These are phyloP conservation scores for Rattus norvegicus DNA, from an alignment of 2,113 vertebrate species.

Conservation along the genomic window GRCr8 NC_086034.1:67580001-67580500, in stretches of 20 bases:
- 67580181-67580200: not conserved
- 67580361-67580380: not conserved
- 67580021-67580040: not conserved
- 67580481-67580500: not conserved
- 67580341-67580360: no score
- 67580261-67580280: not conserved
- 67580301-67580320: not conserved
- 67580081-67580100: not conserved
- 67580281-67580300: not conserved
- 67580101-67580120: not conserved
- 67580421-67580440: not conserved
- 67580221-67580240: not conserved
- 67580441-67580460: no score
- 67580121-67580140: not conserved
- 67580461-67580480: not conserved
- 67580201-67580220: not conserved
- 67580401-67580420: not conserved
- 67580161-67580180: not conserved
- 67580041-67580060: not conserved
- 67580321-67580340: not conserved
- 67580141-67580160: not conserved
- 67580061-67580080: not conserved
- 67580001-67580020: not conserved
- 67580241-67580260: not conserved
- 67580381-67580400: no score